These are phyloP conservation scores for Apodemus speciosus DNA, from an alignment of 2,113 vertebrate species.

Conservation along the genomic window DNA sequence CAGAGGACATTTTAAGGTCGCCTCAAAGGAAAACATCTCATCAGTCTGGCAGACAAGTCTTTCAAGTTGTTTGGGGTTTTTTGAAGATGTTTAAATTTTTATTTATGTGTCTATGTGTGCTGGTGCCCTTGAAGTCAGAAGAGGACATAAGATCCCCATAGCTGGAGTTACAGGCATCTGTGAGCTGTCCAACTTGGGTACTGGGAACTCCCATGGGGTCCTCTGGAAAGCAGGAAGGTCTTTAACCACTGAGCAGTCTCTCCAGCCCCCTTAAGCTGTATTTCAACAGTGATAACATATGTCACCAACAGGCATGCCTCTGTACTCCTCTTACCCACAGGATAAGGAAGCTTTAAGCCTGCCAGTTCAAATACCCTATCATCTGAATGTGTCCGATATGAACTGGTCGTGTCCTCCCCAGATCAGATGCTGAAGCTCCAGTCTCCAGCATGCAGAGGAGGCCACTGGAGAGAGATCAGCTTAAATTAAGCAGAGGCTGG, in stretches of 20 bases:
- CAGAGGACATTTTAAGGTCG: constrained; percentile 33
- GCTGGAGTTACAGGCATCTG: not conserved
- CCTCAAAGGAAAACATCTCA: constrained; percentile 1
- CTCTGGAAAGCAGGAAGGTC: not conserved
- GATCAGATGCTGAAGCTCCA: not conserved
- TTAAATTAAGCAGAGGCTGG: not conserved
- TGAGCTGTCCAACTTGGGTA: not conserved
- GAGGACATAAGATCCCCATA: not conserved
- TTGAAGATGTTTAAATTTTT: not conserved
- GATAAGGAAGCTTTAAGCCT: constrained; percentile 20
- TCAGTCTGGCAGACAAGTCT: not conserved
- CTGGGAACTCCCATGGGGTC: not conserved
- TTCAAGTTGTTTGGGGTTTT: not conserved
- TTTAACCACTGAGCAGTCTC: not conserved
- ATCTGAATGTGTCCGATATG: not conserved
- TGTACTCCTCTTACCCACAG: not conserved
- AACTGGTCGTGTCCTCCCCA: not conserved
- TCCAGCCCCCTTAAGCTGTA: not conserved
- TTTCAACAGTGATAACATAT: constrained; percentile 42
- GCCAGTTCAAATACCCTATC: constrained; percentile 11
- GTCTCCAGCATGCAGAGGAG: not conserved
- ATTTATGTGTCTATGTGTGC: not conserved
- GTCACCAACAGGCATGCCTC: not conserved
- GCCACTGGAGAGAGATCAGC: not conserved
- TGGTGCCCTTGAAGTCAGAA: not conserved